Percentiles rank a stretch among this genome's conserved stretches.
Conservation (phyloP, 2,113 vertebrate species). For the Salvelinus alpinus region DNA sequence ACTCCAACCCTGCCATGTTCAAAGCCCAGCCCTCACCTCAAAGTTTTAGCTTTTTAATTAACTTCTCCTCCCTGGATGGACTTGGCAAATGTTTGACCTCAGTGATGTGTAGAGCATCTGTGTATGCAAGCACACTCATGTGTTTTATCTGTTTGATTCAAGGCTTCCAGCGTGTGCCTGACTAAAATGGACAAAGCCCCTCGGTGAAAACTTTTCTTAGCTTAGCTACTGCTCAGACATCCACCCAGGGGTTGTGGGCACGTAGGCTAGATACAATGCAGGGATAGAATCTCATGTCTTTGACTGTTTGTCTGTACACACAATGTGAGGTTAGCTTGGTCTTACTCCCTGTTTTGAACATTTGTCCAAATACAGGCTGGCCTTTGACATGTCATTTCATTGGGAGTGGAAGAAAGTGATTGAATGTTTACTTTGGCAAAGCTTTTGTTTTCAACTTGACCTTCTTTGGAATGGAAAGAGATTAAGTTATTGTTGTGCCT, state of each 20-base stretch:
- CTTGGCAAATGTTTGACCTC: slow-evolving; percentile 32
- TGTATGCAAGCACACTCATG: slow-evolving; percentile 33
- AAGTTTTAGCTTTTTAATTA: slow-evolving; percentile 65
- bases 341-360: slow-evolving; percentile 3
- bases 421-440: neutral
- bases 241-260: neutral
- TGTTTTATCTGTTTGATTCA: slow-evolving; percentile 30
- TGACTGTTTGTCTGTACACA: neutral
- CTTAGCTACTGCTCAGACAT: neutral
- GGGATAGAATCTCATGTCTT: neutral
- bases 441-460: slow-evolving; percentile 1
- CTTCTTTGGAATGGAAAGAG: slow-evolving; percentile 37
- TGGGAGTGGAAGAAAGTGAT: slow-evolving; percentile 31
- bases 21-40: slow-evolving; percentile 55
- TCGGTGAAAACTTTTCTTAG: slow-evolving; percentile 5
- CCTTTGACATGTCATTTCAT: neutral
- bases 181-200: slow-evolving; percentile 17
- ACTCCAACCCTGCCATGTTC: slow-evolving; percentile 45
- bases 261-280: slow-evolving; percentile 4
- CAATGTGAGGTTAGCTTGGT: slow-evolving; percentile 15
- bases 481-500: slow-evolving; percentile 48
- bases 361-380: neutral
- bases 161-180: slow-evolving; percentile 34
- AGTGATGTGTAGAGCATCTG: slow-evolving; percentile 43
- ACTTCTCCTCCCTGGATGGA: slow-evolving; percentile 25